Evolutionary conservation across 2,888 invertebrate species (phyloP), one percentile per base, ranked within the genome.

Genomic region (Melanostoma scalare): DNA sequence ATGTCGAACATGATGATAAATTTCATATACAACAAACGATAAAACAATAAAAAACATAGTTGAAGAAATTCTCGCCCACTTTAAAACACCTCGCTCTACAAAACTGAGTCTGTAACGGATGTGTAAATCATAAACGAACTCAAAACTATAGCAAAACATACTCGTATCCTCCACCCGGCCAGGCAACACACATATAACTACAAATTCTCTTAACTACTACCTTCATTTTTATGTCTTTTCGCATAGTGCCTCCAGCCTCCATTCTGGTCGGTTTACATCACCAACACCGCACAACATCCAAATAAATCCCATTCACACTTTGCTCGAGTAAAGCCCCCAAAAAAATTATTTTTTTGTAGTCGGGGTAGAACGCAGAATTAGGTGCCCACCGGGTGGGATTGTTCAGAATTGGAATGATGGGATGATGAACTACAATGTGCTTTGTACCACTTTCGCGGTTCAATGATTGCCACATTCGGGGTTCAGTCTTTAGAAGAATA

Each of bases 1-100:
- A 63, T 78, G 82, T 65, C 73, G 73, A 73, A 69, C 77, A 77
- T n/a, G 46, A 50, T 63, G 73, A 82, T 82, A 63, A 63, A 77
- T 77, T 68, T 46, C 56, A 61, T 61, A 63, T 20, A 20, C 20
- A 20, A 20, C 20, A 6, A 9, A 9, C 30, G 20, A 20, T 20
- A 52, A 20, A 3, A 48, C 55, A 42, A 6, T 10, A 48, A 20
- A 20, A 40, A 30, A 40, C 30, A 35, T n/a, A 61, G 20, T 20
- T 20, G 10, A 42, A 46, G n/a, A 20, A 52, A 50, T 6, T 6
- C 20, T 5, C 67, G 20, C n/a, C 36, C 36, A 4, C 30, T 35
- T 20, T 36, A 6, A 20, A 8, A 36, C 55, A 8, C 30, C 52
- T 38, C 20, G 9, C 10, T 40, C 36, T 63, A 61, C 30, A 65